Conservation (phyloP, 2,797 vertebrate species). For the Pipistrellus pipistrellus region DNA sequence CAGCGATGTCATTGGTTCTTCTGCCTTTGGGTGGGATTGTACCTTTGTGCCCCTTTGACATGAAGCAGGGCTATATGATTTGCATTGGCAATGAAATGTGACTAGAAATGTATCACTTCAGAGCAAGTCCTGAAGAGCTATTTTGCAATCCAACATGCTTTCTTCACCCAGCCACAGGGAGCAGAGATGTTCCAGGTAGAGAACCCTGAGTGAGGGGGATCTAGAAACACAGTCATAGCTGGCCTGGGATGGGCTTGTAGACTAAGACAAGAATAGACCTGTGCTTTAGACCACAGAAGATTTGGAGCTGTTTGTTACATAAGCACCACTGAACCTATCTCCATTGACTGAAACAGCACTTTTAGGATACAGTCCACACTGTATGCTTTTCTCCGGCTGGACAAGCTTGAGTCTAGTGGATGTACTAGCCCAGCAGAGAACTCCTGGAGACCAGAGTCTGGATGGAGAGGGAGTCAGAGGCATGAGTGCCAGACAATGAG, state of each 20-base stretch:
- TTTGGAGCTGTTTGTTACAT: background rate
- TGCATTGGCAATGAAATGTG: background rate
- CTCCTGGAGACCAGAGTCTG: background rate
- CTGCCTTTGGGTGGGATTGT: background rate
- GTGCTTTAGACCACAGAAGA: background rate
- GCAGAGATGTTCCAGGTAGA: background rate
- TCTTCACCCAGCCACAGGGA: background rate
- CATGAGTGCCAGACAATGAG: background rate
- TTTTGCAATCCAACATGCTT: background rate
- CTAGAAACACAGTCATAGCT: background rate
- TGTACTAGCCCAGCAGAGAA: background rate
- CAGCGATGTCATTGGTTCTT: background rate
- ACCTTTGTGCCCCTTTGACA: background rate
- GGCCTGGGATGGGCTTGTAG: background rate
- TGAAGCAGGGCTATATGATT: background rate
- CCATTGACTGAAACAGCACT: background rate
- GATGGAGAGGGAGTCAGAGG: background rate
- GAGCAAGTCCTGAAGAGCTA: background rate
- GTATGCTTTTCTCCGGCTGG: background rate
- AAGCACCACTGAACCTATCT: background rate
- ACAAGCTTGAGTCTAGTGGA: background rate
- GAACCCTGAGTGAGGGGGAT: background rate
- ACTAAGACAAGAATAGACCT: constrained; percentile 17
- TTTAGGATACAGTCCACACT: background rate
- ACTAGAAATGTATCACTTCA: background rate